These are phyloP conservation scores for Peromyscus polionotus DNA, from an alignment of 2,113 vertebrate species.

Conservation along the genomic window DNA sequence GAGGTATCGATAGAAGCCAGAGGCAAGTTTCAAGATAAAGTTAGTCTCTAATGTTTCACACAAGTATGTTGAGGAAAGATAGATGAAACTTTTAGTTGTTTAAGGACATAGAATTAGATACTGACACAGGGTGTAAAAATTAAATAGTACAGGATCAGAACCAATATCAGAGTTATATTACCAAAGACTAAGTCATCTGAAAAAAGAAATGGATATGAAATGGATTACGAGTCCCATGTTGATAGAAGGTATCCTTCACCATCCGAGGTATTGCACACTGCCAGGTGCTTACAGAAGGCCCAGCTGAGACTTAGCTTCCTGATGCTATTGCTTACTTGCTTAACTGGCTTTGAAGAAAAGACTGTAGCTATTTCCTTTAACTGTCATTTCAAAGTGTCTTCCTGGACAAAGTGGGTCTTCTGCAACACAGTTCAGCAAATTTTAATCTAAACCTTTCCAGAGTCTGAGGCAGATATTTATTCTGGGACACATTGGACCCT, in stretches of 20 bases:
- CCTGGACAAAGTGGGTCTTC: not conserved
- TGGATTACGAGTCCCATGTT: not conserved
- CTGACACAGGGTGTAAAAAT: not conserved
- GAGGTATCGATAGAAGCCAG: rapidly evolving
- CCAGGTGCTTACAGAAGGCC: not conserved
- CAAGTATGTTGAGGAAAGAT: rapidly evolving
- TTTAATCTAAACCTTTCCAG: not conserved
- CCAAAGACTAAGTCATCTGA: not conserved
- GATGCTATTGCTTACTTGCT: not conserved
- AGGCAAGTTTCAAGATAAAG: rapidly evolving
- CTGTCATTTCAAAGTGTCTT: not conserved
- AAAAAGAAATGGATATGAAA: not conserved
- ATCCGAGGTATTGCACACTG: not conserved
- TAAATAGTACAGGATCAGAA: not conserved
- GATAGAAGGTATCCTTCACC: rapidly evolving
- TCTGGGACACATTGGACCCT: rapidly evolving
- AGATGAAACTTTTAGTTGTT: not conserved
- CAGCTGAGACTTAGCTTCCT: not conserved
- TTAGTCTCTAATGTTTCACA: not conserved
- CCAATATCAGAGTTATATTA: too few relatives aligned
- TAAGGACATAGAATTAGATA: not conserved
- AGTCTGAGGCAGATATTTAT: not conserved
- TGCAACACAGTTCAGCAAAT: rapidly evolving
- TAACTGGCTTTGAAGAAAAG: not conserved
- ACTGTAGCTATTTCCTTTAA: too few relatives aligned